Evolutionary conservation across 2,797 vertebrate species (phyloP), one percentile per base, ranked within the genome.

Genomic region (Acomys russatus): DNA sequence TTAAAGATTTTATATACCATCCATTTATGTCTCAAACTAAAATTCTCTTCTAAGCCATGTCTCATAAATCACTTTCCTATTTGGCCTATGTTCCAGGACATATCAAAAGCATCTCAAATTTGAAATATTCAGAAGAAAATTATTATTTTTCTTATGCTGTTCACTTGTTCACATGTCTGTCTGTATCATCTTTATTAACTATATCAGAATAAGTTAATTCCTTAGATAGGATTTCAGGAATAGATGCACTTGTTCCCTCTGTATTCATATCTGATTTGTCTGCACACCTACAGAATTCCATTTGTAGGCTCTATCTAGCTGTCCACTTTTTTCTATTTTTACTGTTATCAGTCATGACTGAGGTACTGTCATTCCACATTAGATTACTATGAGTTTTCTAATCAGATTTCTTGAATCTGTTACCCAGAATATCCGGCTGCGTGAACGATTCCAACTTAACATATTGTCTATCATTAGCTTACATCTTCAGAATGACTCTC

Each of bases 81-180:
- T 71, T 59, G 22, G 44, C 3, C 66, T 22, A 12, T 74, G 2
- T 54, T 80, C 10, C 15, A 78, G n/a, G 7, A n/a, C 38, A 25
- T 6, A 51, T 68, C 63, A 76, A 77, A 88, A 30, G 25, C 9
- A 88, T 73, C 35, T 94, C 25, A 84, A 54, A 80, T 94, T 77
- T 85, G 66, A 49, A 23, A 49, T 85, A n/a, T 76, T 84, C 71
- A 71, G 25, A 91, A 95, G 20, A 89, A 88, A 93, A 76, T 44
- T 14, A 33, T 22, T 70, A 56, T 22, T 71, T 70, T 93, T 77
- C 71, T 63, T 89, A 49, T 82, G 1, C 6, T 10, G 4, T 9
- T 73, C 35, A 70, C 33, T 9, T 71, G 1, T 79, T 92, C 86
- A 44, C 64, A 0, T 79, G 61, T 38, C 3, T 89, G 11, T 35